A percentile compares a stretch with the other conserved stretches of the same genome.
Conservation (phyloP, 2,888 invertebrate genomes). For the Himalopsyche japonica region DNA sequence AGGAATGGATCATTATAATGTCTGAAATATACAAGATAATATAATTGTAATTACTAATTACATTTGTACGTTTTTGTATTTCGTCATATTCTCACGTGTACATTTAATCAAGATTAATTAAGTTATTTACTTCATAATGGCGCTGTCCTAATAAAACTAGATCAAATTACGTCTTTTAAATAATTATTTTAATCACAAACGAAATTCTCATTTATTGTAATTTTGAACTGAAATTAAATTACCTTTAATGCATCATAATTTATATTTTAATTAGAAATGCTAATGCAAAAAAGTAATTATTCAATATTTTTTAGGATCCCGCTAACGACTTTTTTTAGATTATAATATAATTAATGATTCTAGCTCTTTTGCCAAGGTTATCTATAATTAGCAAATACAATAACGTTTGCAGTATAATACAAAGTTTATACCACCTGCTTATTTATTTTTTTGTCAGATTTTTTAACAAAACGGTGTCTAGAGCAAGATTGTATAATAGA, state of each 20-base stretch:
- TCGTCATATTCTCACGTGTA: slow-evolving; percentile 6
- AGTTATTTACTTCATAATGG: slow-evolving; percentile 2
- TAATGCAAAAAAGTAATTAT: not conserved
- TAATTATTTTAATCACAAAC: slow-evolving; percentile 10
- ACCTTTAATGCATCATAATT: not conserved
- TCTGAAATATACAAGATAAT: not conserved
- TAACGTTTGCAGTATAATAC: not conserved
- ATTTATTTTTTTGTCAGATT: too few relatives aligned
- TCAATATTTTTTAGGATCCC: not conserved
- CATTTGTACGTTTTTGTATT: slow-evolving; percentile 1
- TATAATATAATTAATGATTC: not conserved
- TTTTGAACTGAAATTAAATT: not conserved
- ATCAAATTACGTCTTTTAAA: slow-evolving; percentile 15
- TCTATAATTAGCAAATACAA: not conserved
- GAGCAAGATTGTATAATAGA: too few relatives aligned
- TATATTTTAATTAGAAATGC: not conserved
- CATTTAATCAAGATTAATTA: slow-evolving; percentile 14
- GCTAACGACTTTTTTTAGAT: not conserved
- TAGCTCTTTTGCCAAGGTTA: not conserved
- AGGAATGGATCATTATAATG: not conserved
- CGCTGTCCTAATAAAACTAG: slow-evolving; percentile 18
- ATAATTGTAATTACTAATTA: not conserved
- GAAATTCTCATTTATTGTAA: not conserved
- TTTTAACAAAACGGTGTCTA: too few relatives aligned
- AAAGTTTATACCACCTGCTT: too few relatives aligned